A percentile compares a stretch with the other conserved stretches of the same genome.
phyloP scores from a whole-genome alignment of 2,888 invertebrate species.

The Melipona beecheii region DNA sequence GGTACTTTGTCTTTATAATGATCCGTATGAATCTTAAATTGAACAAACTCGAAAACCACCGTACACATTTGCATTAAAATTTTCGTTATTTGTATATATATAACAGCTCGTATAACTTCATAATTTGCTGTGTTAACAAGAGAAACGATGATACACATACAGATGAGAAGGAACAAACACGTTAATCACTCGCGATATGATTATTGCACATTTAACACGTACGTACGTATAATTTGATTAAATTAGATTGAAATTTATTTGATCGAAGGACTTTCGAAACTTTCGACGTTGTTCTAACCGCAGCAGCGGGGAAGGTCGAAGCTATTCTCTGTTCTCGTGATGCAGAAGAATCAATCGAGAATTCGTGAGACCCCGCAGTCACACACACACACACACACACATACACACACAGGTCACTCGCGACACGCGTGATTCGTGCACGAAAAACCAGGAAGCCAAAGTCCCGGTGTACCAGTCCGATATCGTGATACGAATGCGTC shows the following conservation, averaged over 20 bases:
- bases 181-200: neutral
- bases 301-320: slow-evolving; percentile 17
- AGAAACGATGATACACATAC: neutral
- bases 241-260: neutral
- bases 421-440: slow-evolving; percentile 56
- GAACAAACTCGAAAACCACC: neutral
- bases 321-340: slow-evolving; percentile 46
- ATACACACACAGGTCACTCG: slow-evolving; percentile 1
- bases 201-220: neutral
- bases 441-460: slow-evolving; percentile 42
- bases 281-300: neutral
- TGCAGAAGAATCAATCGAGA: slow-evolving; percentile 59
- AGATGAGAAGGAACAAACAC: neutral
- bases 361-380: slow-evolving; percentile 47
- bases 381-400: too few relatives aligned
- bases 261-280: neutral
- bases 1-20: too few relatives aligned
- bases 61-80: neutral
- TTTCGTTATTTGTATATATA: neutral
- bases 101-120: too few relatives aligned
- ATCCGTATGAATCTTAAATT: neutral
- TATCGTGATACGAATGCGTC: slow-evolving; percentile 55
- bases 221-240: neutral
- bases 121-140: too few relatives aligned
- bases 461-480: slow-evolving; percentile 31